Base-by-base conservation (phyloP, 2,113 vertebrate species). In the Peromyscus maniculatus region DNA sequence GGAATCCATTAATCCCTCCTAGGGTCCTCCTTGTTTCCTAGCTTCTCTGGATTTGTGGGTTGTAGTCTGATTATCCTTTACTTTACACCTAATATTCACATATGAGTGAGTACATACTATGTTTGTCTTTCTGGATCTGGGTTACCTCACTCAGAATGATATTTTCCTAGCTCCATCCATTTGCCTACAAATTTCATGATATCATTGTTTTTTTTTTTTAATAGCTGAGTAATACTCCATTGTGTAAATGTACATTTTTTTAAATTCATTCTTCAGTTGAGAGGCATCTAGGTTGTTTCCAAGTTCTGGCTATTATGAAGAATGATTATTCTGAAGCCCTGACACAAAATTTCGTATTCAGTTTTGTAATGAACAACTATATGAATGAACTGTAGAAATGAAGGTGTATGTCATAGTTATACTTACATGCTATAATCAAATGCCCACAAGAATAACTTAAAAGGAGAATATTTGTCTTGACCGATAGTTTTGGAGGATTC, bases 291-390 rank as follows among this genome's bases (percentile, higher is more conserved):
- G 69, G 69, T 71, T 71, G 69, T 71, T n/a, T 19, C 33, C 69
- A 71, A 33, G 69, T 71, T 71, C 33, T 71, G 33, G 69, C 7
- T n/a, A 71, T 71, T 17, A 71, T 19, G 33, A 71, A 71, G 6
- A 69, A 69, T 71, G 6, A 33, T 46, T 57, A 43, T 64, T 39
- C 31, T 67, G n/a, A 89, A 87, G 66, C 10, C 33, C 5, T 66
- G 64, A 43, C 21, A 93, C 17, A 36, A 36, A 89, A 55, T 52
- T 39, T n/a, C 24, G 10, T 12, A 9, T 93, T 86, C 31, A 33
- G 31, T 39, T 80, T 93, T 87, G 36, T 91, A 0, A 87, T 91
- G 55, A 95, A 88, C 87, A 91, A 91, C 31, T 66, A 39, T 46
- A 17, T n/a, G 26, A 95, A 77, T 39, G 55, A 36, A 80, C 26